These are phyloP conservation scores for Yoshiicerus persimilis DNA, from an alignment of 1,140 invertebrate species.

Conservation along the genomic window DNA sequence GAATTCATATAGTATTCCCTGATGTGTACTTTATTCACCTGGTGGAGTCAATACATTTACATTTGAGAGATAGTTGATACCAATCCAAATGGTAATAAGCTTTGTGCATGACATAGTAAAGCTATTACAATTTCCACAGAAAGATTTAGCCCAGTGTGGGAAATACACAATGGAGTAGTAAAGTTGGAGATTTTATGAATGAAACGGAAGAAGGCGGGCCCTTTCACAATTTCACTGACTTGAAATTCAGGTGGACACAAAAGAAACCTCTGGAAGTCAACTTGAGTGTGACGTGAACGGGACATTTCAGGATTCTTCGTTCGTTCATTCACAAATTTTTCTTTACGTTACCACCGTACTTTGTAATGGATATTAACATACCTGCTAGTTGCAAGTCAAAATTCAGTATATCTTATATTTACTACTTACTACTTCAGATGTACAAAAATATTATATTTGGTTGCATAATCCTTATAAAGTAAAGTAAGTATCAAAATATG, in stretches of 20 bases:
- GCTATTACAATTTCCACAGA: neutral
- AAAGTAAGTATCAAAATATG: no score
- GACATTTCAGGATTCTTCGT: neutral
- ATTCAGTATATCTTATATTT: no score
- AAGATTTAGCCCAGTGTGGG: neutral
- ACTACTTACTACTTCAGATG: no score
- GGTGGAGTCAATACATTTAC: no score
- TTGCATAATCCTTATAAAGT: no score
- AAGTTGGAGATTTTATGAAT: slow-evolving; percentile 26
- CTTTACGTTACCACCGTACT: neutral
- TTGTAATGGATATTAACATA: no score
- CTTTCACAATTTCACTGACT: neutral
- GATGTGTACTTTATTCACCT: no score
- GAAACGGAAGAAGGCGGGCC: slow-evolving; percentile 33
- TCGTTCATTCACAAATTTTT: slow-evolving; percentile 5
- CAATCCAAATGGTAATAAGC: neutral
- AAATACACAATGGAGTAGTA: neutral
- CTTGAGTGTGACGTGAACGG: neutral
- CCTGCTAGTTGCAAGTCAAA: no score
- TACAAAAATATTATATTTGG: no score
- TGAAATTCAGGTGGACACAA: slow-evolving; percentile 24
- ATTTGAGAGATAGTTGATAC: no score
- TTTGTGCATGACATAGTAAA: neutral
- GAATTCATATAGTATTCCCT: no score
- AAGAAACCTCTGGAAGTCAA: neutral